Evolutionary conservation across 2,113 vertebrate species (phyloP), one percentile per base, ranked within the genome.

Genomic region (Coturnix japonica): DNA sequence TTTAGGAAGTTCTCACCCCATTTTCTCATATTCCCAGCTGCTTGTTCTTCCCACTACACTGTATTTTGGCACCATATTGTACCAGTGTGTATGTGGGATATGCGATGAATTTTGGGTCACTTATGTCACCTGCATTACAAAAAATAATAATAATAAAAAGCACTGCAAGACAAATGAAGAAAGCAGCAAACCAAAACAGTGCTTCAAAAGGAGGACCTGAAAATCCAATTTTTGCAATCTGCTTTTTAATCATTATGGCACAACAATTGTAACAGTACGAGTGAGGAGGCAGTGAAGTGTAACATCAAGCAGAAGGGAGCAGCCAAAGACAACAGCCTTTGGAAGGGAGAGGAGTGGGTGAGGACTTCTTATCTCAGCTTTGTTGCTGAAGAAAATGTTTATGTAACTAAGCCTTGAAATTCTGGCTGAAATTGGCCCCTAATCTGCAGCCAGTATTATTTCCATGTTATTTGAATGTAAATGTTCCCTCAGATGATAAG

Each of bases 371-470:
- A 81, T 8, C 22, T 33, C 49, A 82, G 67, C 64, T 94, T 92
- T 89, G 75, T 92, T 95, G 79, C 85, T 89, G 53, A 93, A 90
- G 72, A 94, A 87, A 87, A 87, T 91, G 78, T 94, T 95, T 92
- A 17, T 93, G 43, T 81, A 94, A 86, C 53, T 90, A 87, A 85
- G 71, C 46, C 65, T 84, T 82, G 63, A 94, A 94, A 82, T 28
- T 23, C 22, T 63, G 51, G 25, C 26, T 84, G 43, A 69, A 81
- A 43, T 51, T 69, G 53, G 20, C 30, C 41, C 35, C 26, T 80
- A 43, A 41, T 72, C 65, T 87, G 77, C 5, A 5, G 43, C 71
- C 26, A 80, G 54, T 53, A 26, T 77, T 85, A 89, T 91, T 91
- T 85, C 85, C 46, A 64, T 82, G 77, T 90, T 73, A 81, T 35